Base-by-base conservation (phyloP, 2,888 invertebrate genomes). In the Baccha elongata region DNA sequence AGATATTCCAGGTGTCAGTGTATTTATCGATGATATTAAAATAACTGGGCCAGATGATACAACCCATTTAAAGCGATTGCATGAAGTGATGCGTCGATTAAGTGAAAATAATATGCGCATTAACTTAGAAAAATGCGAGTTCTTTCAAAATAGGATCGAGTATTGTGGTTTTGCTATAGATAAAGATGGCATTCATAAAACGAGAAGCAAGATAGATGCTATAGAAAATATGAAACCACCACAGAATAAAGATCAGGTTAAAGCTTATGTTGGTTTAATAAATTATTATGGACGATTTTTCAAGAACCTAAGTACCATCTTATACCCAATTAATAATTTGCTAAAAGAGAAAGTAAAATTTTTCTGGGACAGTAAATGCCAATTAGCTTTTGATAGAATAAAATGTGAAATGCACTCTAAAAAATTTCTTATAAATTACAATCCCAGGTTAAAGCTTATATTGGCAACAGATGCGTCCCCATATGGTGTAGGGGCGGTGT, bases 1-100 rank as follows among this genome's bases (percentile, higher is more conserved):
- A 80, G 86, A 84, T 42, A 86, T 87, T 15, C 73, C 75, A 13
- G 87, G 87, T 5, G 86, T 87, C 6, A 74, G 80, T 7, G 85
- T 85, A 10, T 88, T 86, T 73, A 55, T 53, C 3, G 53, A 53
- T n/a, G 53, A 53, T n/a, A 55, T 37, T n/a, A 37, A 55, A 37
- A 21, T 35, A 86, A 55, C 53, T 13, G 50, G 50, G 8, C 11
- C n/a, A 19, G 37, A 37, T 8, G 21, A 37, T n/a, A 21, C 6
- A 19, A 3, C 23, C 8, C 53, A 55, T n/a, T 29, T 55, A 21
- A 19, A 19, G 21, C 17, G 37, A 17, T 32, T 52, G 17, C 29
- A 52, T 17, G 52, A 52, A 32, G 52, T 44, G 5, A 10, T 52
- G 15, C n/a, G 19, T 11, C 15, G 53, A n/a, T 37, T 55, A n/a